These are phyloP conservation scores for Brenthis hecate DNA, from an alignment of 2,888 invertebrate genomes.

Conservation along the genomic window DNA sequence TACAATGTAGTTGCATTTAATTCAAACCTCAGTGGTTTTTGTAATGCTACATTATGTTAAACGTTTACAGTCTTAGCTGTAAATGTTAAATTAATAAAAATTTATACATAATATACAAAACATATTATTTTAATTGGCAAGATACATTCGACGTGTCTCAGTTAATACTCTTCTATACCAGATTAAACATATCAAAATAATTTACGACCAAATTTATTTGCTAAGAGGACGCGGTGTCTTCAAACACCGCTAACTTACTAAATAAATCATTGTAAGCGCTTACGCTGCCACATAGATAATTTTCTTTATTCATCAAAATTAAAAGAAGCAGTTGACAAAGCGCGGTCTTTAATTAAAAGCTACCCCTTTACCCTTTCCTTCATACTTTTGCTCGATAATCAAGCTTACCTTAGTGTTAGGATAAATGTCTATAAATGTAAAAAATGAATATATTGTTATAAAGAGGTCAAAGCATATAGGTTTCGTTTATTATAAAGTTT, in stretches of 20 bases:
- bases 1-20: too few species aligned
- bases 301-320: constrained; percentile 82
- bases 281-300: constrained; percentile 78
- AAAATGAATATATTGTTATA: too few species aligned
- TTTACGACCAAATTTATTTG: constrained; percentile 66
- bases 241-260: constrained; percentile 65
- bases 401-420: constrained; percentile 27
- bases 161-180: not conserved
- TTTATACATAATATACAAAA: too few species aligned
- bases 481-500: too few species aligned
- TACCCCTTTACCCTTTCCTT: constrained; percentile 63
- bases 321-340: constrained; percentile 80
- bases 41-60: too few species aligned
- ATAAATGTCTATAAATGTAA: too few species aligned
- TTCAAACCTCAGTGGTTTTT: too few species aligned
- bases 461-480: too few species aligned
- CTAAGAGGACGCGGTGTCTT: constrained; percentile 59
- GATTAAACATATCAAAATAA: constrained; percentile 39
- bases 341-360: constrained; percentile 74
- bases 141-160: not conserved
- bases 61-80: too few species aligned
- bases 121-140: not conserved
- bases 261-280: constrained; percentile 76
- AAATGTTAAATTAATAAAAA: not conserved
- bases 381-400: constrained; percentile 57